Evolutionary conservation across 30 jellyfish, hydroid and myxozoan species (phyloP).

Genomic region (Hydractinia symbiolongicarpus): DNA sequence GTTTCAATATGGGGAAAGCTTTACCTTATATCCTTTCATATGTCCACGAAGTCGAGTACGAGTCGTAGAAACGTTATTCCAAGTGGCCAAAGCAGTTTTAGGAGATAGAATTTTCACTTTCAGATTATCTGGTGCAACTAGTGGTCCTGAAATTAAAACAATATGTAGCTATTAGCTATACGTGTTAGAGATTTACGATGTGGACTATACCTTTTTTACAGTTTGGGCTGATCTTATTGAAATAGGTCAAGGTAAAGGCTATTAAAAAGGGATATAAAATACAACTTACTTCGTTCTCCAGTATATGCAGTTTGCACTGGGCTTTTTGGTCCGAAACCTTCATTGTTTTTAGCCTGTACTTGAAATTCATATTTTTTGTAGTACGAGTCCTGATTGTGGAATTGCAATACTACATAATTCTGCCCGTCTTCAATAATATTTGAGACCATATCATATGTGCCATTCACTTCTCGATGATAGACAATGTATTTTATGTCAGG

Average conservation of each 20-base stretch:
- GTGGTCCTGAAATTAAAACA: constrained; percentile 45
- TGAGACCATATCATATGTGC: constrained; percentile 30
- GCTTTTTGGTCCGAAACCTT: constrained; percentile 81
- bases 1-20: background rate
- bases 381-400: constrained; percentile 31
- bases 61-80: constrained; percentile 71
- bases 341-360: constrained; percentile 76
- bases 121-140: constrained; percentile 72
- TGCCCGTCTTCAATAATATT: constrained; percentile 51
- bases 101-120: constrained; percentile 52
- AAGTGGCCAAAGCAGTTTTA: constrained; percentile 67
- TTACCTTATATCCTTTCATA: constrained; percentile 79
- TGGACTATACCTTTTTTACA: no score
- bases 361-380: constrained; percentile 65
- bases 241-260: no score
- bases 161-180: no score
- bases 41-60: constrained; percentile 65
- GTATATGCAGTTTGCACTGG: constrained; percentile 74
- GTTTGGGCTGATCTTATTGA: no score
- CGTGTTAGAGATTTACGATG: no score
- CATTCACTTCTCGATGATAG: constrained; percentile 48
- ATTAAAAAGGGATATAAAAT: background rate
- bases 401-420: background rate
- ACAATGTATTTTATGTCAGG: constrained; percentile 74
- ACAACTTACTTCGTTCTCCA: constrained; percentile 87